Conservation (phyloP, 1,140 invertebrate species). For the Drosophila teissieri region DNA sequence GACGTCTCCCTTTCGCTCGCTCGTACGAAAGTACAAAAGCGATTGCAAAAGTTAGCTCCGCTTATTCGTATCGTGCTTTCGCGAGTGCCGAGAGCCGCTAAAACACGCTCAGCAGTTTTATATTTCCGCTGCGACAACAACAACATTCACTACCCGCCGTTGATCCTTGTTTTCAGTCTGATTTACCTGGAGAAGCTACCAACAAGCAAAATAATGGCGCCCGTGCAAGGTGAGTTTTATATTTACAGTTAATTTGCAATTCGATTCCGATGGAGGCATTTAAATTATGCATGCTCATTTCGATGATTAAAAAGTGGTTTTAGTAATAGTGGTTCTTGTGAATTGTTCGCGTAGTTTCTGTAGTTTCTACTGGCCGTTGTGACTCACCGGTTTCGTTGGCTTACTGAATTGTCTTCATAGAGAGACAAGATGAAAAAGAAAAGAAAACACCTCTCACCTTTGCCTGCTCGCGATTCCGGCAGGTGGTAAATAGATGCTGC, state of each 20-base stretch:
- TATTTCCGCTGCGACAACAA: conserved; percentile 3
- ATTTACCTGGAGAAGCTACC: conserved; percentile 59
- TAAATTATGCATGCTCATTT: neutral
- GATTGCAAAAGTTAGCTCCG: conserved; percentile 69
- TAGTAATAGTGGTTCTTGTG: conserved; percentile 16
- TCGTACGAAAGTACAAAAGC: conserved; percentile 64
- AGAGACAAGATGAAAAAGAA: neutral
- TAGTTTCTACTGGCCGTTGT: conserved; percentile 1
- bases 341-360: conserved; percentile 64
- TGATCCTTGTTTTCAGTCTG: conserved; percentile 58
- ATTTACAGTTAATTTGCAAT: neutral
- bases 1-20: neutral
- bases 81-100: conserved; percentile 18
- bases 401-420: conserved; percentile 40
- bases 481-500: conserved; percentile 90
- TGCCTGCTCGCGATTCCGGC: conserved; percentile 88
- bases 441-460: conserved; percentile 85
- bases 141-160: conserved; percentile 47
- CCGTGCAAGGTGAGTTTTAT: conserved; percentile 68
- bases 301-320: conserved; percentile 6
- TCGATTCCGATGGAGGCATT: too few relatives aligned
- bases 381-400: conserved; percentile 40
- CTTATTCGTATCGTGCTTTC: conserved; percentile 68
- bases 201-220: conserved; percentile 72
- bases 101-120: conserved; percentile 23